Conservation (phyloP, 2,888 invertebrate genomes). For the Cartodere bifasciata region DNA sequence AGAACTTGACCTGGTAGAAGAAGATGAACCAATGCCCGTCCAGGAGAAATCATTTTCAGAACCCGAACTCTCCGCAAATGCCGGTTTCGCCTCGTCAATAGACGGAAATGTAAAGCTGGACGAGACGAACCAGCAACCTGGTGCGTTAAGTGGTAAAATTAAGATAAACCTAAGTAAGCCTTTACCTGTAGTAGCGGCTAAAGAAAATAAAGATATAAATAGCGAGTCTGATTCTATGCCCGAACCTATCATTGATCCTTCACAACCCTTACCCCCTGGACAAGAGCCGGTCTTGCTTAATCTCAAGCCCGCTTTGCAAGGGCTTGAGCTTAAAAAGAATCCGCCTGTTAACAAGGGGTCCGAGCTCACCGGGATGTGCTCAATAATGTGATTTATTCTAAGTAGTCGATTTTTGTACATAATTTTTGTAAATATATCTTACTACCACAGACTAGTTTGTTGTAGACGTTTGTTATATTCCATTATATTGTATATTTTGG, state of each 20-base stretch:
- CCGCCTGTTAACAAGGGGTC: slow-evolving; percentile 61
- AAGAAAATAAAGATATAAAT: slow-evolving; percentile 28
- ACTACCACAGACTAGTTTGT: too few species aligned
- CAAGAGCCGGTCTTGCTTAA: slow-evolving; percentile 40
- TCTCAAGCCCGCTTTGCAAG: slow-evolving; percentile 53
- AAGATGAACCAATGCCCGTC: background rate
- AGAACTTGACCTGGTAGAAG: background rate
- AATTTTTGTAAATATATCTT: too few species aligned
- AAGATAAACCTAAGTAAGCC: slow-evolving; percentile 74
- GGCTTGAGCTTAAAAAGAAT: slow-evolving; percentile 53
- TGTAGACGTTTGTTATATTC: too few species aligned
- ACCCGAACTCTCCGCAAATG: background rate
- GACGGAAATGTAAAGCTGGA: slow-evolving; percentile 61
- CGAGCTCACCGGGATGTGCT: slow-evolving; percentile 76
- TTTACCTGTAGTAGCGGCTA: slow-evolving; percentile 37
- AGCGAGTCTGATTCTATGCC: slow-evolving; percentile 21
- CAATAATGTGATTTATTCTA: slow-evolving; percentile 55
- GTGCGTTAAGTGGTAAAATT: slow-evolving; percentile 44
- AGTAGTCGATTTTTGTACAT: too few species aligned
- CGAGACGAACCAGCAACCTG: slow-evolving; percentile 21
- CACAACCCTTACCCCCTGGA: slow-evolving; percentile 46
- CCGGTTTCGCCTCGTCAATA: slow-evolving; percentile 42
- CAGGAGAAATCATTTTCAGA: background rate
- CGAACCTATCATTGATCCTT: slow-evolving; percentile 24
- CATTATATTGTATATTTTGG: too few species aligned